These are phyloP conservation scores for Corvus moneduloides DNA, from an alignment of 2,113 vertebrate genomes.

Conservation along the genomic window DNA sequence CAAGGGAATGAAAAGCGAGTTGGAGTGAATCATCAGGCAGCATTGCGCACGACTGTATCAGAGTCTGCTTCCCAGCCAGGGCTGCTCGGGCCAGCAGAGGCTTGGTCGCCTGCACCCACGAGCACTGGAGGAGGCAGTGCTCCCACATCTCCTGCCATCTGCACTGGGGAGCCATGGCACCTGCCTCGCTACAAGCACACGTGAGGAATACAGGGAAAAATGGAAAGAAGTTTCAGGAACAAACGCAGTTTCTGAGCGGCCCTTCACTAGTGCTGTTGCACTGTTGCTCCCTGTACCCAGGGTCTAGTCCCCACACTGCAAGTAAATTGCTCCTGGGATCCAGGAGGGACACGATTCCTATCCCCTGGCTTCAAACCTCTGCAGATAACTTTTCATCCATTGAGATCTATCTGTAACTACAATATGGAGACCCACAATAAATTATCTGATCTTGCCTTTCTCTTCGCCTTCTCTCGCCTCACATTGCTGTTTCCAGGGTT, in stretches of 20 bases:
- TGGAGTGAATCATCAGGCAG: slow-evolving; percentile 2
- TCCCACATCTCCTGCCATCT: not conserved
- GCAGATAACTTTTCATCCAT: not conserved
- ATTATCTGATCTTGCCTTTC: not conserved
- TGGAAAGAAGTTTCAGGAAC: not conserved
- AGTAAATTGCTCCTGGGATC: not conserved
- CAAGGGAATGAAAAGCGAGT: not conserved
- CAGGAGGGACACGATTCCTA: not conserved
- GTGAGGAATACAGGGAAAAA: not conserved
- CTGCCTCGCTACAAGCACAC: not conserved
- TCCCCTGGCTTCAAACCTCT: not conserved
- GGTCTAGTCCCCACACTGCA: fast-evolving
- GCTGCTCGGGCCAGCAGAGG: not conserved
- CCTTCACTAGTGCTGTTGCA: fast-evolving
- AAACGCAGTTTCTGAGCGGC: not conserved
- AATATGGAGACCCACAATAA: not conserved
- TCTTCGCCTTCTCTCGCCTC: not conserved
- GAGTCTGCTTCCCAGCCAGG: not conserved
- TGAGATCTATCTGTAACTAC: not conserved
- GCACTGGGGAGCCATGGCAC: not conserved
- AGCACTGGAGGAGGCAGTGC: not conserved
- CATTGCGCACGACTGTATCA: fast-evolving
- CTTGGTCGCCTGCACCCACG: not conserved
- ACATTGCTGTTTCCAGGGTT: not conserved
- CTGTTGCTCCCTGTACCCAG: fast-evolving